Conservation (phyloP, 2,113 vertebrate species). For the Salvator merianae region DNA sequence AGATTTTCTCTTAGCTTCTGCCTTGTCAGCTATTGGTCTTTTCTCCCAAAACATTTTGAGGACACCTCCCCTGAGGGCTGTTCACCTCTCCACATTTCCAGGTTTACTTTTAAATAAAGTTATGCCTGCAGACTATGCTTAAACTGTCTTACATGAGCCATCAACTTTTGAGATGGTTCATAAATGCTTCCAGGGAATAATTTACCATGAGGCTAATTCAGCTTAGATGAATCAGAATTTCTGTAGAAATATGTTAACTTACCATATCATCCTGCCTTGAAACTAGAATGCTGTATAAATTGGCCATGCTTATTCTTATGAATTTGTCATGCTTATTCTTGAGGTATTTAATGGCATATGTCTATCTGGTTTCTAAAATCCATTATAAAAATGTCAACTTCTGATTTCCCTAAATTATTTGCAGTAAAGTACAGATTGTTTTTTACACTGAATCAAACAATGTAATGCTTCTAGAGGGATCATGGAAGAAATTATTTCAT, state of each 20-base stretch:
- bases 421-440: not conserved
- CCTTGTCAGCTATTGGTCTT: conserved; percentile 13
- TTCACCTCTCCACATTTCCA: conserved; percentile 1
- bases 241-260: not conserved
- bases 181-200: conserved; percentile 9
- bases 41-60: conserved; percentile 10
- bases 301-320: not conserved
- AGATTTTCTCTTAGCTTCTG: not conserved
- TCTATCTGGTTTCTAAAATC: not conserved
- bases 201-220: not conserved
- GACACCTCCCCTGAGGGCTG: not conserved
- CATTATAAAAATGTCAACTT: not conserved
- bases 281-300: not conserved
- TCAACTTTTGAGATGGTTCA: not conserved
- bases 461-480: not conserved
- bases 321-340: not conserved
- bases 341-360: not conserved
- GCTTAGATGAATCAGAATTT: not conserved
- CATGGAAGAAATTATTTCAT: not conserved
- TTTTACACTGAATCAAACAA: not conserved
- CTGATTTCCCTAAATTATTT: not conserved
- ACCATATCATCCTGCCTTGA: not conserved
- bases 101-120: not conserved
- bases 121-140: not conserved
- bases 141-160: not conserved